Evolutionary conservation across 2,888 invertebrate genomes (phyloP), one percentile per base, ranked within the genome.

Genomic region (Cephonodes hylas): DNA sequence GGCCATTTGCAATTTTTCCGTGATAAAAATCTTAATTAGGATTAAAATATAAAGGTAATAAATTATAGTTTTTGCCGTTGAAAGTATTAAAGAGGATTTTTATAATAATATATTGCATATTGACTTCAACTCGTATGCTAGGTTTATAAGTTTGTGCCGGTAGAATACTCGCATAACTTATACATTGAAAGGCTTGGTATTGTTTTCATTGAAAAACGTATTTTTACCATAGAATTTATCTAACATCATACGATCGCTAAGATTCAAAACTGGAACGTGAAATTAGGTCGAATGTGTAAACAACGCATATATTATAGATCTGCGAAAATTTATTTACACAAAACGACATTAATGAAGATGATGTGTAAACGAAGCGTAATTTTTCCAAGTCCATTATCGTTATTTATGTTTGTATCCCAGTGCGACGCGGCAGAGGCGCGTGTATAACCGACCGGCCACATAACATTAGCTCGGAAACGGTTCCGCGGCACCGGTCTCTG

Each of bases 1-100:
- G 82, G 84, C 88, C 88, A 88, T 89, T 89, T 83, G 88, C 85
- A 88, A 90, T 89, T 88, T 89, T 89, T 86, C 85, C 84, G 74
- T 85, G 90, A 91, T 90, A 89, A 90, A 89, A 89, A 84, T 89
- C 79, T 88, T 86, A 82, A 86, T 85, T 80, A 79, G 84, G 89
- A 87, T 88, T 85, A 85, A 75, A 74, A 72, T 83, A 80, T 84
- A 80, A 81, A 81, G 78, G 78, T 75, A 64, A 68, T 68, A 67
- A 66, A 66, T 64, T 64, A 58, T 59, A 58, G 46, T 46, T 59
- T 60, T 20, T 23, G 25, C 15, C 20, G 48, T 59, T 42, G 6
- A 18, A 46, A 46, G 45, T n/a, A 38, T 38, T 23, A 46, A 42
- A n/a, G 42, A 15, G 38, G n/a, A n/a, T n/a, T n/a, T n/a, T n/a